Conservation (phyloP, 1,140 invertebrate species). For the Drosophila insularis region DNA sequence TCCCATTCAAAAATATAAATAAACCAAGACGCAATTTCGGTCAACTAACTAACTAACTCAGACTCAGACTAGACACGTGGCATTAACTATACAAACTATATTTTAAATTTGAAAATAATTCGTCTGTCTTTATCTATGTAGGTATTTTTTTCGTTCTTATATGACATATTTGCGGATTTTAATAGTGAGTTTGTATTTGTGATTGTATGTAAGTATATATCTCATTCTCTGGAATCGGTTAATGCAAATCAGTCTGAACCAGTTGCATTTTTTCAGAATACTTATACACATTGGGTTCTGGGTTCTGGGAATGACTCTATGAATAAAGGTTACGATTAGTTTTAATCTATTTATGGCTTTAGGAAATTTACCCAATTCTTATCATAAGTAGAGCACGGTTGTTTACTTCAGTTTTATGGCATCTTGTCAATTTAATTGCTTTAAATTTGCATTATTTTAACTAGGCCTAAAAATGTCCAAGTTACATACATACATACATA, state of each 20-base stretch:
- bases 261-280: conserved; percentile 1
- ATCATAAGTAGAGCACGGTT: neutral
- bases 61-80: conserved; percentile 9
- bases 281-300: neutral
- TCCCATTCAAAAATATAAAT: conserved; percentile 16
- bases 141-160: too few relatives aligned
- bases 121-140: neutral
- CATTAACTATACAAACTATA: neutral
- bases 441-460: conserved; percentile 3
- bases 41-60: conserved; percentile 12
- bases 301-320: neutral
- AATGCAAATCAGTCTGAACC: conserved; percentile 4
- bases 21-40: conserved; percentile 49
- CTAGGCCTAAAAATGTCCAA: conserved; percentile 1
- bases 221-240: conserved; percentile 1
- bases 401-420: neutral
- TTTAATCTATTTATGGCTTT: neutral
- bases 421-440: conserved; percentile 10
- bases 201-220: too few relatives aligned
- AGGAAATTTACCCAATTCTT: neutral
- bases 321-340: neutral
- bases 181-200: too few relatives aligned
- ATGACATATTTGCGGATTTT: neutral
- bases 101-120: conserved; percentile 1
- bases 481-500: neutral